Base-by-base conservation (phyloP, 2,888 invertebrate genomes). In the Drosophila quasianomalipes region DNA sequence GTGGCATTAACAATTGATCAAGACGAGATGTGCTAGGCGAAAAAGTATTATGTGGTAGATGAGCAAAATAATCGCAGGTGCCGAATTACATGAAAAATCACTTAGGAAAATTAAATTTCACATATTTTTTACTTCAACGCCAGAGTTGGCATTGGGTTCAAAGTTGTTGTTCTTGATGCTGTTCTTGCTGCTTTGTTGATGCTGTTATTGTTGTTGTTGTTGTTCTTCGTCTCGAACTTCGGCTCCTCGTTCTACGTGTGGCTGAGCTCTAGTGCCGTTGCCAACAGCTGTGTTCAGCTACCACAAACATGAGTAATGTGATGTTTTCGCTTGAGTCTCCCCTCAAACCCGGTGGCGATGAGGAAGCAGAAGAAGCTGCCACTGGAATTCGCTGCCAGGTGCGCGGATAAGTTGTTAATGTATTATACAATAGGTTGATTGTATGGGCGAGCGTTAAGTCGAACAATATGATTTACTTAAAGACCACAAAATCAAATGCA, bases 71-170 rank as follows among this genome's bases (percentile, higher is more conserved):
- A 88, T 87, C 89, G 82, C 87, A 88, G 87, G 87, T 88, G 87
- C 90, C 91, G 91, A 88, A 91, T 91, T 91, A 91, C 87, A 88
- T 88, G 87, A 88, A 87, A 88, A 88, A 88, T 88, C 87, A 88
- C 87, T 88, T 89, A 88, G 82, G 85, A 87, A 88, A 88, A 88
- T 88, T 88, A 88, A 88, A 88, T 88, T 88, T 91, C 87, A 89
- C 88, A 88, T 89, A 91, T 90, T 87, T 90, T 89, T 89, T 78
- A 86, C 90, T 90, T 90, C 81, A 85, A 82, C 88, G 61, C 76
- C 84, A 67, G 59, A 68, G 67, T 75, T 70, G 76, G 83, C 73
- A 79, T 75, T 80, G 79, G 78, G 80, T 85, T 79, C 76, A 69
- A 79, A 79, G 39, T 52, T 75, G 37, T 47, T 65, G n/a, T 64